A percentile compares a stretch with the other conserved stretches of the same genome.
These are phyloP conservation scores for Teinopalpus imperialis DNA, from an alignment of 2,888 invertebrate species.

Conservation along the genomic window DNA sequence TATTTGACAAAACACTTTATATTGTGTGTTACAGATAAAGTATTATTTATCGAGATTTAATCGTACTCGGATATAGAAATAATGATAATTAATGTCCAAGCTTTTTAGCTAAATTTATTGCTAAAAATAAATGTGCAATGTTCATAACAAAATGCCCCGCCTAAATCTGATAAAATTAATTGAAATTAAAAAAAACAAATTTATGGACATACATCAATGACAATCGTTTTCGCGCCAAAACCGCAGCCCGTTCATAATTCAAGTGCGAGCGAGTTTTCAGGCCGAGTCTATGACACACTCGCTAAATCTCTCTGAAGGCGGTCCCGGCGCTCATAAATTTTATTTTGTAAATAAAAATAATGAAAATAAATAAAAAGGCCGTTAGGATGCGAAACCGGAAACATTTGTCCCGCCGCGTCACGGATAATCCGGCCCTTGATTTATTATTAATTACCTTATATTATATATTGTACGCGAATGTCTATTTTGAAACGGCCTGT, in stretches of 20 bases:
- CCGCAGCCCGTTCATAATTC: constrained; percentile 72
- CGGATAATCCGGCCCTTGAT: constrained; percentile 73
- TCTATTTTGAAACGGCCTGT: constrained; percentile 29
- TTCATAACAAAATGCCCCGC: too few relatives aligned
- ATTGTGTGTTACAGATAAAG: too few relatives aligned
- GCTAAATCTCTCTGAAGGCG: constrained; percentile 80
- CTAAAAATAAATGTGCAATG: too few relatives aligned
- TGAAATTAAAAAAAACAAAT: constrained; percentile 36
- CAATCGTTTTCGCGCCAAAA: constrained; percentile 53
- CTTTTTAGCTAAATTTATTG: too few relatives aligned
- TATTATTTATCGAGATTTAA: too few relatives aligned
- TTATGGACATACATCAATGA: constrained; percentile 66
- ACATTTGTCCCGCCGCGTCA: constrained; percentile 76
- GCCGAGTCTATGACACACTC: constrained; percentile 74
- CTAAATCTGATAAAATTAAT: constrained; percentile 10
- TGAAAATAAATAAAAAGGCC: constrained; percentile 74
- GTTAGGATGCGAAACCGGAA: constrained; percentile 64
- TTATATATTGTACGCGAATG: constrained; percentile 51
- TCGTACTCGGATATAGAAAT: too few relatives aligned
- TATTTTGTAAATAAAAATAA: constrained; percentile 79
- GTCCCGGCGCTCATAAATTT: constrained; percentile 72
- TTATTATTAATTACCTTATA: constrained; percentile 77
- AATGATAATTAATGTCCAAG: too few relatives aligned
- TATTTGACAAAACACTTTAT: too few relatives aligned
- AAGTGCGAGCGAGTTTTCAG: constrained; percentile 63